phyloP scores from a whole-genome alignment of 2,797 vertebrate species.

The Microctenopoma steveboyesi region DNA sequence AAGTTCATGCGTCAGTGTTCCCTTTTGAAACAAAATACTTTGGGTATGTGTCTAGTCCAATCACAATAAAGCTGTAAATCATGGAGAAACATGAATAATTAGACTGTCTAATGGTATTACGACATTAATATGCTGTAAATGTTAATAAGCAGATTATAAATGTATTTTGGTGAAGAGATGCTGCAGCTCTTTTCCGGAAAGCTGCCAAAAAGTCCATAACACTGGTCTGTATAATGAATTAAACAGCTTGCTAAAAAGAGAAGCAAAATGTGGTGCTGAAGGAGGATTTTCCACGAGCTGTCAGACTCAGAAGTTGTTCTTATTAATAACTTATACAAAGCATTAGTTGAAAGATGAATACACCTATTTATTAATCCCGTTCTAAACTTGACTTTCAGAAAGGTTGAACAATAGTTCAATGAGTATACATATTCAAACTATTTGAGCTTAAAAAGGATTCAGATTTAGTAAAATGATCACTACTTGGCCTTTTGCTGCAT shows the following conservation, averaged over 20 bases:
- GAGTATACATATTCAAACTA: no score
- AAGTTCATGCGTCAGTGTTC: no score
- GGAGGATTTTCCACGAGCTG: constrained; percentile 4
- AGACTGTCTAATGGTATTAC: neutral
- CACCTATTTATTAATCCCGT: neutral
- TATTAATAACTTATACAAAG: neutral
- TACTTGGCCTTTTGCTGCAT: neutral
- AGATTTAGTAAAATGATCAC: neutral
- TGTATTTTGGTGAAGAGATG: neutral
- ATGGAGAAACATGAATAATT: no score
- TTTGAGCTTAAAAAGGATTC: neutral
- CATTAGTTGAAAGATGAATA: neutral
- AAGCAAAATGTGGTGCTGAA: neutral
- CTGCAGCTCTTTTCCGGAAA: neutral
- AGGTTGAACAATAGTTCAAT: neutral
- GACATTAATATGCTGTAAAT: neutral
- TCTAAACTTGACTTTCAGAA: neutral
- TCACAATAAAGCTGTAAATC: neutral
- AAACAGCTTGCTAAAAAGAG: neutral
- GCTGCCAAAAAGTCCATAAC: neutral
- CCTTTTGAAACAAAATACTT: neutral
- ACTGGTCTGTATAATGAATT: neutral
- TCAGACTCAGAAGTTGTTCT: neutral
- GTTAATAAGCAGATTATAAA: neutral
- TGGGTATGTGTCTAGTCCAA: neutral